Conservation (phyloP, 2,113 vertebrate species). For the Podocnemis expansa region DNA sequence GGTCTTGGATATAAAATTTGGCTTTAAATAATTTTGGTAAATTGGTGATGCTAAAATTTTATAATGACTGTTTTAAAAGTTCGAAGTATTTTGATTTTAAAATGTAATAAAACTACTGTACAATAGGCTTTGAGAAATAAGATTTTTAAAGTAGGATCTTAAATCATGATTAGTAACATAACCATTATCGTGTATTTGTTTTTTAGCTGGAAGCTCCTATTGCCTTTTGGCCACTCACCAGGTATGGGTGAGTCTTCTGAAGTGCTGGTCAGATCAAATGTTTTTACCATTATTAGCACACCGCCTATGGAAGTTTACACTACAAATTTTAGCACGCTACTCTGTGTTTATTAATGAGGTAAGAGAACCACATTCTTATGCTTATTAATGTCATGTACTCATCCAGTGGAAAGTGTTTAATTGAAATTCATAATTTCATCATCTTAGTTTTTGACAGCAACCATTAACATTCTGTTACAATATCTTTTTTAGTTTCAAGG, state of each 20-base stretch:
- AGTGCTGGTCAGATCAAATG: constrained; percentile 91
- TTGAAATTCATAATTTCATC: not conserved
- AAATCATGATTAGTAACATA: not conserved
- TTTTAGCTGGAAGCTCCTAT: constrained; percentile 83
- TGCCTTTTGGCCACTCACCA: constrained; percentile 88
- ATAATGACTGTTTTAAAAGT: not conserved
- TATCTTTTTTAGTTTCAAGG: no score
- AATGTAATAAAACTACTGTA: not conserved
- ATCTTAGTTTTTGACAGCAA: accelerated
- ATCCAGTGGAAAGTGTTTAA: not conserved
- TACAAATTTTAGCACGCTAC: constrained; percentile 91
- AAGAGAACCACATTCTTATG: not conserved
- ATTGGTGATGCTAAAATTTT: not conserved
- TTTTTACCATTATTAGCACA: constrained; percentile 87
- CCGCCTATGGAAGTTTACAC: constrained; percentile 93
- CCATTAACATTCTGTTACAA: no score
- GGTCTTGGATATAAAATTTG: not conserved
- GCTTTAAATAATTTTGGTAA: not conserved
- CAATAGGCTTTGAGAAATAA: not conserved
- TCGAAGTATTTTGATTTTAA: not conserved
- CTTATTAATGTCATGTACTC: not conserved
- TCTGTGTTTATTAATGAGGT: constrained; percentile 90
- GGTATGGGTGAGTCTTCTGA: constrained; percentile 85
- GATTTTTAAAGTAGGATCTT: not conserved
- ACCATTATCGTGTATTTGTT: not conserved